Base-by-base conservation (phyloP, 2,888 invertebrate species). In the Ypsolopha scabrella region DNA sequence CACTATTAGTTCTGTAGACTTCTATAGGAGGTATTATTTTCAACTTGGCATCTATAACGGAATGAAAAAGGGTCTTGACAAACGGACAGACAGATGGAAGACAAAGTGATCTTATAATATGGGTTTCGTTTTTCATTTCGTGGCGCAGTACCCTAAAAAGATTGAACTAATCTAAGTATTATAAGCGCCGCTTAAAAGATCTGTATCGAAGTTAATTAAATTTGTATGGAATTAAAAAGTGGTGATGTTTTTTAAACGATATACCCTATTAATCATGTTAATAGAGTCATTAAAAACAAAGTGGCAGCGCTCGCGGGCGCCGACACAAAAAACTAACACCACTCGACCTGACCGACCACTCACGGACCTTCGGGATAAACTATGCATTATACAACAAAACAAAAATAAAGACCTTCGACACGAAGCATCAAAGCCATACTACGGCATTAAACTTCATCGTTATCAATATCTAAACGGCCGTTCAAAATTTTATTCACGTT, bases 211-310 rank as follows among this genome's bases (percentile, higher is more conserved):
- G 76, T 76, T 83, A 80, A 85, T 85, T 83, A 80, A 83, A 85
- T 85, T 82, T 85, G 80, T 81, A 68, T 57, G 61, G 67, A 70
- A 75, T 64, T 65, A 70, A 76, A 75, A 78, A 71, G 64, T 57
- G 57, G 62, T 65, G 67, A 71, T 75, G 69, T 73, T 78, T 76
- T 78, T 75, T 67, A 72, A 70, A 63, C 68, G 73, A 75, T 78
- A 74, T 70, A 68, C 64, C 63, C 75, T 70, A 83, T 85, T 81
- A 83, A 85, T 85, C 85, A 77, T 67, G 74, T 80, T 81, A 85
- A 86, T 86, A 81, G 81, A 86, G 85, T 73, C 81, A 85, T 86
- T 83, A 85, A 80, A 75, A 74, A 63, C 66, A 62, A 66, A 73
- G 75, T 68, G 75, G 69, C 68, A 72, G 74, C 72, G 68, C 73